Evolutionary conservation across 2,797 vertebrate genomes (phyloP), one percentile per base, ranked within the genome.

Genomic region (Myotis daubentonii): DNA sequence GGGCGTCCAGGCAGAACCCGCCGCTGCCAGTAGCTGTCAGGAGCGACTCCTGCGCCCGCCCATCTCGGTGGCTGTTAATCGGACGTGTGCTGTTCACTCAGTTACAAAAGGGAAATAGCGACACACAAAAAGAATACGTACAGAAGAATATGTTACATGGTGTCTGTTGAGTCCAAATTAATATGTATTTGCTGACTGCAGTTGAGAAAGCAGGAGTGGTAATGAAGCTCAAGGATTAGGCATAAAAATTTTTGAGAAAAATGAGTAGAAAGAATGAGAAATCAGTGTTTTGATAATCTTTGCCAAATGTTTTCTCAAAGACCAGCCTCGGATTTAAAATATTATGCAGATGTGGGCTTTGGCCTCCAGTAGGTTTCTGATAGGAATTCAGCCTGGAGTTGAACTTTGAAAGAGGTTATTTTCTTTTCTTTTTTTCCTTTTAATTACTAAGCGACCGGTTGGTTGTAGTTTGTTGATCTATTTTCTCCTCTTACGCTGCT

Each of bases 311-410:
- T 93, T 97, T 94, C 93, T 94, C 85, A 68, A 89, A 95, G 95
- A 84, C 38, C 55, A 92, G 65, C 84, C n/a, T 78, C 76, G 94
- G 97, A 66, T 65, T 94, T 95, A 76, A 94, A 96, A 55, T 95
- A 38, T 94, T 96, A 95, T 81, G 55, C 83, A 85, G 90, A 88
- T 82, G 87, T 81, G 96, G 89, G 70, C 66, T 97, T 97, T 98
- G 89, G 93, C 84, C 51, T 87, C 70, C n/a, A 17, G 20, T 51
- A 85, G 47, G 79, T 93, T 97, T 97, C 71, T 96, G 97, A 91
- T 89, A 97, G 96, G 97, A 98, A 97, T 98, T 97, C 97, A 97
- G 71, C 97, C 97, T 98, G 97, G 82, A 92, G 15, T 8, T 97
- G 97, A 98, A 98, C 97, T 97, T 97, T 75, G 93, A 98, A 78